A percentile compares a stretch with the other conserved stretches of the same genome.
phyloP scores from a whole-genome alignment of 2,113 vertebrate genomes.

The Boulengeromyrus knoepffleri region DNA sequence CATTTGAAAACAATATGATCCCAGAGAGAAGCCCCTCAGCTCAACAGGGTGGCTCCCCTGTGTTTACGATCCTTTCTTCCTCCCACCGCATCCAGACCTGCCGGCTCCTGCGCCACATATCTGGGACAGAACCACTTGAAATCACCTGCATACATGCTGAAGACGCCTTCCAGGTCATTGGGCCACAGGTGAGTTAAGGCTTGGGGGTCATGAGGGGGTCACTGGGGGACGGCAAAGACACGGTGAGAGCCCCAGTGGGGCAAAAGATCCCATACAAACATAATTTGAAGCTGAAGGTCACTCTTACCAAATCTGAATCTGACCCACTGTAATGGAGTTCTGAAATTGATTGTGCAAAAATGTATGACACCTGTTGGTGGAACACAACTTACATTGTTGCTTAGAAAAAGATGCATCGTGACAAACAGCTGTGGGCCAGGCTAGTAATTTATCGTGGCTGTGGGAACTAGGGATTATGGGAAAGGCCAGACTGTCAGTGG shows the following conservation, averaged over 20 bases:
- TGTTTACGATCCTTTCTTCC: not conserved
- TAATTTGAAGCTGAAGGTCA: not conserved
- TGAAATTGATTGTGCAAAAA: not conserved
- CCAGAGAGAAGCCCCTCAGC: not conserved
- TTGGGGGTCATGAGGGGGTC: not conserved
- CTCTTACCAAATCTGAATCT: not conserved
- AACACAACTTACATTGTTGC: not conserved
- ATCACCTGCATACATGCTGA: conserved; percentile 94
- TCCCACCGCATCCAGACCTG: conserved; percentile 64
- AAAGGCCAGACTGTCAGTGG: not conserved
- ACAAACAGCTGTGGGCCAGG: not conserved
- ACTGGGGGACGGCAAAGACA: not conserved
- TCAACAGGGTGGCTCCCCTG: not conserved
- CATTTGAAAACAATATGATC: not conserved
- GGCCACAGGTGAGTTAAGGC: conserved; percentile 76
- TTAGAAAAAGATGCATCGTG: not conserved
- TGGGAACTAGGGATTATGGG: not conserved
- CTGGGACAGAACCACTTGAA: conserved; percentile 90
- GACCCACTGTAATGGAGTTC: not conserved
- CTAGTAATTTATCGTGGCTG: not conserved
- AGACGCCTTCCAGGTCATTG: conserved; percentile 93
- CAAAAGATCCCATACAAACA: not conserved
- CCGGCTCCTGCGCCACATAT: conserved; percentile 84
- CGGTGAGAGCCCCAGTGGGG: not conserved
- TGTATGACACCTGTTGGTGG: not conserved